A percentile compares a stretch with the other conserved stretches of the same genome.
These are phyloP conservation scores for Phymanthus crucifer DNA, from an alignment of 92 coral and sea anemone genomes.

Conservation along the genomic window DNA sequence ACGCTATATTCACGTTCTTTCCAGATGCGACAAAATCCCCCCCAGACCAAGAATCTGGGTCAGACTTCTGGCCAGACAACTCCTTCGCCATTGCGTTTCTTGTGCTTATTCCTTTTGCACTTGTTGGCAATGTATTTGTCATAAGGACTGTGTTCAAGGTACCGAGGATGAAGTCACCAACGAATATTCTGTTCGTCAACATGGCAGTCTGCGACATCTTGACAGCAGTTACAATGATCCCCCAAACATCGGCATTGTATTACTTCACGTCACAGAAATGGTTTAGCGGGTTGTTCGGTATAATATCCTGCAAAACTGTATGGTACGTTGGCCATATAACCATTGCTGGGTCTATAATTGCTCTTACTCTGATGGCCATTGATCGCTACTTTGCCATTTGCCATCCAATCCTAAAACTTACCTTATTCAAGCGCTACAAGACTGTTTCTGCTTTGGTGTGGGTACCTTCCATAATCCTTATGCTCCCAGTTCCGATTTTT, in stretches of 20 bases:
- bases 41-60: not conserved
- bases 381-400: conserved; percentile 27
- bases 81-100: not conserved
- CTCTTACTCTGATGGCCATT: conserved; percentile 19
- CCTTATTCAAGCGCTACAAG: conserved; percentile 19
- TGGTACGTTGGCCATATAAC: not conserved
- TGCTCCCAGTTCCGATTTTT: conserved; percentile 9
- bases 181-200: conserved; percentile 23
- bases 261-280: not conserved
- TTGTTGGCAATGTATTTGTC: conserved; percentile 14
- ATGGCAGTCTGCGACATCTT: conserved; percentile 22
- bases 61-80: not conserved
- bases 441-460: conserved; percentile 9
- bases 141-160: conserved; percentile 20
- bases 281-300: conserved; percentile 4
- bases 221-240: conserved; percentile 11
- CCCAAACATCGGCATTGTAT: not conserved
- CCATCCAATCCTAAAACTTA: not conserved
- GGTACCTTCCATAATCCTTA: conserved; percentile 1
- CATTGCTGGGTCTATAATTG: conserved; percentile 15
- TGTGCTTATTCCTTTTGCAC: conserved; percentile 9
- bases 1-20: not conserved
- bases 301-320: conserved; percentile 4
- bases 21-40: not conserved
- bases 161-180: conserved; percentile 11